Evolutionary conservation across 2,113 vertebrate genomes (phyloP).

Genomic region (Cariama cristata): DNA sequence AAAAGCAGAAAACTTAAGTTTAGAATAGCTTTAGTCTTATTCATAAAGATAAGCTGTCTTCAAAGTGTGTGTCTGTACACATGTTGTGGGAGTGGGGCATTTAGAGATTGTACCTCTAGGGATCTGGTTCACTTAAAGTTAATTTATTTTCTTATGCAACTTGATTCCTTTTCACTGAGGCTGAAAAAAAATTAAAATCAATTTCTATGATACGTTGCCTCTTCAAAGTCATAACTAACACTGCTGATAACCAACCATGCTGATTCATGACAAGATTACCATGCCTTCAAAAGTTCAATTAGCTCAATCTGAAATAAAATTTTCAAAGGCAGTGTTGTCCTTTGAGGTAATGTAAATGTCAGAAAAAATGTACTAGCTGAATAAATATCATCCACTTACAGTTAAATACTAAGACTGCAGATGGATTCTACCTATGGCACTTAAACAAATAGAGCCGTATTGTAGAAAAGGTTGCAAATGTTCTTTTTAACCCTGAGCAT

Average conservation of each 20-base stretch:
- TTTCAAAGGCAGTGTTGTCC: conserved; percentile 22
- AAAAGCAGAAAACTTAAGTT: background rate
- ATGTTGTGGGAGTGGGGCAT: background rate
- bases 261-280: conserved; percentile 33
- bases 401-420: conserved; percentile 17
- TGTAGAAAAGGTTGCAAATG: conserved; percentile 7
- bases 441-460: background rate
- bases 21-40: background rate
- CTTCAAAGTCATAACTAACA: background rate
- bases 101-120: background rate
- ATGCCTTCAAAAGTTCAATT: conserved; percentile 31
- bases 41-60: background rate
- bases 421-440: background rate
- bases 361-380: conserved; percentile 36
- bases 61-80: background rate
- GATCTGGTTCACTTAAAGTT: background rate
- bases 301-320: conserved; percentile 27
- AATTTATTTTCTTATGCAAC: conserved; percentile 22
- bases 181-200: background rate
- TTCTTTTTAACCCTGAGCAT: background rate
- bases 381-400: conserved; percentile 18
- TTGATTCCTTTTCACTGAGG: background rate
- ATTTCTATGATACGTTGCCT: background rate
- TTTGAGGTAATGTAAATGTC: conserved; percentile 55
- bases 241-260: too few relatives aligned